Evolutionary conservation across 2,888 invertebrate species (phyloP).

Genomic region (Drosophila longiperda): DNA sequence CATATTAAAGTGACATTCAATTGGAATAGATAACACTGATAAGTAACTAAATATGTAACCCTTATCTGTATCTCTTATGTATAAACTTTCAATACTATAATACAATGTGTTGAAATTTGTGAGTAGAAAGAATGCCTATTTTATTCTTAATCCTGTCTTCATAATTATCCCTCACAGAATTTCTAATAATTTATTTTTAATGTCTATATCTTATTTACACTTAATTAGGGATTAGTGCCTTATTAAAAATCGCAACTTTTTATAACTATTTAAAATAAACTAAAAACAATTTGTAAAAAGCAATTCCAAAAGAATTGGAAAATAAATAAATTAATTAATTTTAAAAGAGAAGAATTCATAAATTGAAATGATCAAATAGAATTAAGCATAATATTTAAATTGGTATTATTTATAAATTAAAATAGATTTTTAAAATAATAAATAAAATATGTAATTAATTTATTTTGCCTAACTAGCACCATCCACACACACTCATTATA

Average conservation of each 20-base stretch:
- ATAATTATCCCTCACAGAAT: not conserved
- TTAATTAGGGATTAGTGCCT: no score
- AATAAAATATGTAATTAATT: not conserved
- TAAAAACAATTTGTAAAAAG: no score
- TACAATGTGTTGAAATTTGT: not conserved
- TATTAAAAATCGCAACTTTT: no score
- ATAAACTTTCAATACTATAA: not conserved
- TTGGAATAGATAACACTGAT: conserved; percentile 20
- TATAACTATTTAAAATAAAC: no score
- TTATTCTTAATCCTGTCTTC: not conserved
- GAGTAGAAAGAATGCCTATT: not conserved
- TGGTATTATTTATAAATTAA: no score
- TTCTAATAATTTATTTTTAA: not conserved
- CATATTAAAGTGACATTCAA: conserved; percentile 10
- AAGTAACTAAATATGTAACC: not conserved
- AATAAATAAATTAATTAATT: no score
- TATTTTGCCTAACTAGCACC: not conserved
- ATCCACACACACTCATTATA: not conserved
- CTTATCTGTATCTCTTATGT: not conserved
- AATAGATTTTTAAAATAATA: no score
- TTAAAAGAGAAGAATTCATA: no score
- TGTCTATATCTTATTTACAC: no score
- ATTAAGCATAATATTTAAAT: no score
- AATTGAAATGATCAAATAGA: no score
- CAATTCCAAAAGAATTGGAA: no score